These are phyloP conservation scores for Redunca redunca DNA, from an alignment of 2,113 vertebrate genomes.

Conservation along the genomic window DNA sequence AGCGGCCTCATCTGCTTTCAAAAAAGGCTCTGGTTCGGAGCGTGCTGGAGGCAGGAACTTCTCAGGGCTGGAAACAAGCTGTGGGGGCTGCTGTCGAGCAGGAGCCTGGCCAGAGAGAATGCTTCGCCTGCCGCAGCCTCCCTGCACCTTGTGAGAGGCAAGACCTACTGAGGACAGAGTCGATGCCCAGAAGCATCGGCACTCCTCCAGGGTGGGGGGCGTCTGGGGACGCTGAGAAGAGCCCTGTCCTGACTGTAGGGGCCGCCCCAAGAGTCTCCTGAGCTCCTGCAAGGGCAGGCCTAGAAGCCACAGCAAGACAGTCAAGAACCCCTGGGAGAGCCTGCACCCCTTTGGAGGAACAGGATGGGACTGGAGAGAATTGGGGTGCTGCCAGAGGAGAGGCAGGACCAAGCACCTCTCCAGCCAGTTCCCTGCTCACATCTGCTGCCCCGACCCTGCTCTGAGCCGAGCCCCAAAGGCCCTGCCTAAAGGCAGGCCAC, in stretches of 20 bases:
- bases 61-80: not conserved
- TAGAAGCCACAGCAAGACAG: not conserved
- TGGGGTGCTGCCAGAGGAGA: not conserved
- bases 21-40: not conserved
- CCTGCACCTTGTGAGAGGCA: not conserved
- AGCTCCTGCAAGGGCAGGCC: not conserved
- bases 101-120: not conserved
- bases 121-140: not conserved
- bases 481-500: not conserved
- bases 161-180: not conserved
- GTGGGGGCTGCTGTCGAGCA: not conserved
- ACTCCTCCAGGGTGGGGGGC: not conserved
- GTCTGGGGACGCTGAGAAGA: not conserved
- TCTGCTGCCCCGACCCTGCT: not conserved
- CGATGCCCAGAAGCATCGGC: not conserved
- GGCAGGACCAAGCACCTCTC: not conserved
- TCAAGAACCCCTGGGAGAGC: no score
- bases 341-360: not conserved
- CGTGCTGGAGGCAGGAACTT: not conserved
- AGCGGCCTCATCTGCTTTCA: not conserved
- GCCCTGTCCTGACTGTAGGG: not conserved
- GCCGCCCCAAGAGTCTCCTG: not conserved
- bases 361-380: not conserved
- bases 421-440: not conserved
- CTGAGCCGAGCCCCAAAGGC: not conserved